These are phyloP conservation scores for Pristiophorus japonicus DNA, from an alignment of 2,113 vertebrate genomes.

Conservation along the genomic window DNA sequence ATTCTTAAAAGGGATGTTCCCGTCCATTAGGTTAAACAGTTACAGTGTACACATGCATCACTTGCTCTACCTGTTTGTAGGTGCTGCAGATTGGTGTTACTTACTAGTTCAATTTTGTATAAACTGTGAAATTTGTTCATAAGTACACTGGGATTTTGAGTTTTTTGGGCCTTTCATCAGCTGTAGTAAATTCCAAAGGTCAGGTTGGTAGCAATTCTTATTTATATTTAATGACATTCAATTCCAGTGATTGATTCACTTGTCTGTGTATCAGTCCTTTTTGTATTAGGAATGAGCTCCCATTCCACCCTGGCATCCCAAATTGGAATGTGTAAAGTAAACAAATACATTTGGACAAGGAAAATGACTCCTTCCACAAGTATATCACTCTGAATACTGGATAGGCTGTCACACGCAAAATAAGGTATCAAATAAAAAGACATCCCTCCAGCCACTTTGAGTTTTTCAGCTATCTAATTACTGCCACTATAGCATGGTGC, in stretches of 20 bases:
- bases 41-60: not conserved
- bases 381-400: not conserved
- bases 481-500: not conserved
- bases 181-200: not conserved
- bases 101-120: not conserved
- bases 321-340: not conserved
- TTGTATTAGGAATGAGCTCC: not conserved
- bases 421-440: not conserved
- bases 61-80: not conserved
- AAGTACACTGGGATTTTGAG: not conserved
- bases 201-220: not conserved
- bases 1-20: not conserved
- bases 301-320: not conserved
- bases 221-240: conserved; percentile 12
- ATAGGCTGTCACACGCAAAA: not conserved
- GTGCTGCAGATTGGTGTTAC: not conserved
- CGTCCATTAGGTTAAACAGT: not conserved
- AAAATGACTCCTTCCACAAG: not conserved
- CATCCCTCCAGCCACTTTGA: not conserved
- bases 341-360: not conserved
- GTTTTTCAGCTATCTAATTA: not conserved
- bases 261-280: not conserved
- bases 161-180: not conserved
- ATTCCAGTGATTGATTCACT: not conserved
- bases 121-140: not conserved